Evolutionary conservation across 1,140 invertebrate genomes (phyloP), one percentile per base, ranked within the genome.

Genomic region (Micrasema longulum): DNA sequence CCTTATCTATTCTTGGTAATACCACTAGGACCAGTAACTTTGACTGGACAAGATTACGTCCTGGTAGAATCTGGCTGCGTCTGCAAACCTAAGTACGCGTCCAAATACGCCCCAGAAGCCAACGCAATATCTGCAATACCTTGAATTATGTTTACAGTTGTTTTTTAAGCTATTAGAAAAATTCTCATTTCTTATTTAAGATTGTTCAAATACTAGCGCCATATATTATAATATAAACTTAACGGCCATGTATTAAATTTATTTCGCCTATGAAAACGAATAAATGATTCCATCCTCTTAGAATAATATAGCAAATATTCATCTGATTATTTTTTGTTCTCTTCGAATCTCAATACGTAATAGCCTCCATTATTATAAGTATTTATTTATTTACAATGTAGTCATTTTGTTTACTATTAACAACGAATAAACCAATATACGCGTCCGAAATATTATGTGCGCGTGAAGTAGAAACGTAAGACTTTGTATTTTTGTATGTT

Each of bases 1-100:
- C 95, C 95, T 6, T 96, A 96, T 81, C 83, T 96, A 69, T 97
- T 96, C 82, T 86, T 96, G 78, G 94, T 96, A 50, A 93, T 96
- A 62, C 95, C 95, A 0, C 81, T 96, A 26, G 95, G 95, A 1
- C 95, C 95, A 1, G 95, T 96, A 5, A 96, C 95, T 10, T 83
- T 96, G 11, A 96, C 94, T 12, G 95, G 93, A 6, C 94, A 95
- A 80, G 95, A 96, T 83, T 97, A 97, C 83, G 93, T 97, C 6
- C 85, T 96, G 16, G 94, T 97, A 2, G 95, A 97, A 80, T 95
- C 93, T 77, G 95, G 95, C 31, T 97, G 95, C 79, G 93, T 95
- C 4, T 97, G 95, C 81, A 90, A 93, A 78, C 94, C 95, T 11
- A 94, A 93, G 82, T 92, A 92, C 78, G 89, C 90, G 36, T 81